A percentile compares a stretch with the other conserved stretches of the same genome.
These are phyloP conservation scores for Sphaerophoria taeniata DNA, from an alignment of 2,888 invertebrate species.

Conservation along the genomic window DNA sequence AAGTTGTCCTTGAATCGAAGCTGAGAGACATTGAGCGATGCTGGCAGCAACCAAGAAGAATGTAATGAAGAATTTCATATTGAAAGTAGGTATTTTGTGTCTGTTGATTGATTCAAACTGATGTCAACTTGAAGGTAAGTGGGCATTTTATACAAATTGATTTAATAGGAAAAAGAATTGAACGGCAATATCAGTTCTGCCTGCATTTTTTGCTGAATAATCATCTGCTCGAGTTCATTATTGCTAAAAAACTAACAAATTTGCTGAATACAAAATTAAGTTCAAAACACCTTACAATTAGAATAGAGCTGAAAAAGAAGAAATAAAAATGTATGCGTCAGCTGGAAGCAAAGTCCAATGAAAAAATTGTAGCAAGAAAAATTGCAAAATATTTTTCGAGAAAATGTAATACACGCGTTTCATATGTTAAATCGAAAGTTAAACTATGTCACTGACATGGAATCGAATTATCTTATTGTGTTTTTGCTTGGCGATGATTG, in stretches of 20 bases:
- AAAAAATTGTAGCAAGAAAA: constrained; percentile 5
- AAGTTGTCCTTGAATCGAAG: constrained; percentile 33
- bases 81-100: constrained; percentile 28
- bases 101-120: constrained; percentile 45
- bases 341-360: background rate
- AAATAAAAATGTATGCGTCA: constrained; percentile 12
- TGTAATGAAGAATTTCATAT: constrained; percentile 63
- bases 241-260: background rate
- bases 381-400: background rate
- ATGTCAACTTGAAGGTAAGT: constrained; percentile 12
- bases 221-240: background rate
- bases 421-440: background rate
- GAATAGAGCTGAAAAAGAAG: background rate
- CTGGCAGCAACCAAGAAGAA: constrained; percentile 53
- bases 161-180: background rate
- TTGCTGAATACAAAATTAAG: constrained; percentile 1
- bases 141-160: constrained; percentile 54
- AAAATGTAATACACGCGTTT: constrained; percentile 8
- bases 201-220: constrained; percentile 38
- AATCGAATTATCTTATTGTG: constrained; percentile 16
- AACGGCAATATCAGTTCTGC: background rate
- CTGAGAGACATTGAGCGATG: constrained; percentile 41
- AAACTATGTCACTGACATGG: constrained; percentile 29
- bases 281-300: background rate
- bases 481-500: constrained; percentile 1